phyloP scores from a whole-genome alignment of 2,113 vertebrate genomes.

The Bos taurus region ARS-UCD2.0 NC_037351.1:55943501-55944000 shows the following conservation, averaged over 20 bases:
- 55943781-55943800: not conserved
- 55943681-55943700: not conserved
- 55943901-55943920: not conserved
- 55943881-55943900: not conserved
- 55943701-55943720: not conserved
- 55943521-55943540: not conserved
- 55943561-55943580: not conserved
- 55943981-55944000: not conserved
- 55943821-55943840: not conserved
- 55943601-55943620: not conserved
- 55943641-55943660: not conserved
- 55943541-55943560: not conserved
- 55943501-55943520: not conserved
- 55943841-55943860: conserved; percentile 25
- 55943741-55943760: not conserved
- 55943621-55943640: not conserved
- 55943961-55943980: not conserved
- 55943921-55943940: not conserved
- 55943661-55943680: not conserved
- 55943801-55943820: not conserved
- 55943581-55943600: not conserved
- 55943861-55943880: not conserved
- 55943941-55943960: not conserved
- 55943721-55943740: not conserved
- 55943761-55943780: not conserved